Base-by-base conservation (phyloP, 2,797 vertebrate species). In the Hoplostethus mediterraneus region DNA sequence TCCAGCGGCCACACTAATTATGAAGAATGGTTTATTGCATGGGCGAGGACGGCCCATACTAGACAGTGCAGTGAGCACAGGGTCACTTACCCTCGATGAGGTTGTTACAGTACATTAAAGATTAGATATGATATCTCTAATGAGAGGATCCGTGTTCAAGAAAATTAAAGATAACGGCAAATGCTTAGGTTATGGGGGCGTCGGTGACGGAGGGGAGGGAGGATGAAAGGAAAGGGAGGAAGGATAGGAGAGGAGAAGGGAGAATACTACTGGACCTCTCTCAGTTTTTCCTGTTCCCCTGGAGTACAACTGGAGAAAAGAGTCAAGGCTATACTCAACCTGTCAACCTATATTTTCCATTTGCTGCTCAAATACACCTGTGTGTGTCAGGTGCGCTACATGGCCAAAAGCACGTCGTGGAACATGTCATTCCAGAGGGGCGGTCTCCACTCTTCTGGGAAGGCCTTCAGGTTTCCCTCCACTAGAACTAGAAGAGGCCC, bases 21-120 rank as follows among this genome's bases (percentile, higher is more conserved):
- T 90, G 89, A 89, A 86, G 80, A 93, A 92, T 90, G 84, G 86
- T 85, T 92, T 89, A 83, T 92, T 89, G 79, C 83, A 88, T 86
- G 81, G 67, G 49, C 63, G 69, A 80, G 86, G 83, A 90, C 44
- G 49, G 81, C 56, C 56, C 81, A 71, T 79, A 88, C 71, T 30
- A 59, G 73, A 69, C 71, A 77, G 49, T 60, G 65, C 77, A 83
- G 72, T 80, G 68, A 89, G 82, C 79, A 45, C 71, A 31, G 79
- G 88, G 87, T 91, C 84, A 86, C 79, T 89, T 85, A 77, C 63
- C 77, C 81, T 85, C 83, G 76, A 73, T 82, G 77, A 79, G 77
- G 62, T 68, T 87, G 84, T 90, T 89, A 82, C 61, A 70, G 77
- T 73, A 82, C 80, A 85, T 89, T 85, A 78, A 73, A 84, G 71